Evolutionary conservation across 2,888 invertebrate genomes (phyloP).

Genomic region (Leucozona laternaria): DNA sequence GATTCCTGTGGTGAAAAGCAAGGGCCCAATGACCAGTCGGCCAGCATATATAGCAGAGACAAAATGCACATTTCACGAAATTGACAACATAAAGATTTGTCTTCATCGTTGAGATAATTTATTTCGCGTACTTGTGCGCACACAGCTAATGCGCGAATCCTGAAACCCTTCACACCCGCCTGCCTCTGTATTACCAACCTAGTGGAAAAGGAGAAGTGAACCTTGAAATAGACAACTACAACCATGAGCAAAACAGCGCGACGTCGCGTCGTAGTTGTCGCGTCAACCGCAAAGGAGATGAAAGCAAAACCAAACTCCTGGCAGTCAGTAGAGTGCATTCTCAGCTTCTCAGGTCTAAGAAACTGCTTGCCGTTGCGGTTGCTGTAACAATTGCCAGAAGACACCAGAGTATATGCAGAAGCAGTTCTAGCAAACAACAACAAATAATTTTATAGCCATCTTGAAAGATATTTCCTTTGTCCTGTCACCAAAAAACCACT

Average conservation of each 20-base stretch:
- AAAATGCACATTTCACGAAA: conserved; percentile 73
- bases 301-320: conserved; percentile 66
- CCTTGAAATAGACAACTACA: conserved; percentile 68
- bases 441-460: conserved; percentile 74
- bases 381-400: conserved; percentile 31
- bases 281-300: conserved; percentile 69
- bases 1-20: conserved; percentile 20
- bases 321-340: conserved; percentile 46
- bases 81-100: conserved; percentile 76
- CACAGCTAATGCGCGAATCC: conserved; percentile 66
- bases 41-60: conserved; percentile 45
- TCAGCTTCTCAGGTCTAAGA: conserved; percentile 1
- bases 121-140: conserved; percentile 67
- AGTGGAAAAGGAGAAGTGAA: conserved; percentile 9
- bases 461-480: conserved; percentile 77
- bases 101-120: conserved; percentile 75
- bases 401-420: conserved; percentile 43
- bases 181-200: too few species aligned
- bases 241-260: conserved; percentile 35
- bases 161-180: background rate
- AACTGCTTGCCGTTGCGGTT: conserved; percentile 9
- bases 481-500: conserved; percentile 79
- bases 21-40: background rate
- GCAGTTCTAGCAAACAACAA: conserved; percentile 70
- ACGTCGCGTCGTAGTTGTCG: conserved; percentile 44